phyloP scores from a whole-genome alignment of 2,113 vertebrate genomes.

The Solea solea region DNA sequence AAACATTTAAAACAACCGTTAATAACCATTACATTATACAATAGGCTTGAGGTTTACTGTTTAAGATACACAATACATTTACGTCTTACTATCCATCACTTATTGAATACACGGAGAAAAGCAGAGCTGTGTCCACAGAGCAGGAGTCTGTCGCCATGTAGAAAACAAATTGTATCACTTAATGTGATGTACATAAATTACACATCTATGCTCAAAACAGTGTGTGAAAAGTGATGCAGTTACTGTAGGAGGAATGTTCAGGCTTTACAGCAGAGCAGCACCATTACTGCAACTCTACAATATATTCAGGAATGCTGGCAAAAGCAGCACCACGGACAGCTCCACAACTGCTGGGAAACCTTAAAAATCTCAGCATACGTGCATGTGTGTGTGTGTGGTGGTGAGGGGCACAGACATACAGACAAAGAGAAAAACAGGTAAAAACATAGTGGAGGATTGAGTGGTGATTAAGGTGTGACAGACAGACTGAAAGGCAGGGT shows the following conservation, averaged over 20 bases:
- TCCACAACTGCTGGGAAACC: conserved; percentile 14
- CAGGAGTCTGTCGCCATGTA: too few species aligned
- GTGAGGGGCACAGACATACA: too few species aligned
- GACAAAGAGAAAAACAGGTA: too few species aligned
- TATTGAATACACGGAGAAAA: background rate
- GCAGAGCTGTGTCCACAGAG: background rate
- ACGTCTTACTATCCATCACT: background rate
- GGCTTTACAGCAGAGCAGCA: conserved; percentile 22
- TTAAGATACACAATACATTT: conserved; percentile 2
- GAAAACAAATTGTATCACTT: too few species aligned
- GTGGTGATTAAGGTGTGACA: too few species aligned
- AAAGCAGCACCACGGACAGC: conserved; percentile 33
- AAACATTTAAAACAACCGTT: background rate
- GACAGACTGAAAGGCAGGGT: background rate
- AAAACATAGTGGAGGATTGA: too few species aligned
- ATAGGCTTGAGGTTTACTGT: too few species aligned
- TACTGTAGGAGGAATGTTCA: background rate
- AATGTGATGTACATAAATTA: background rate
- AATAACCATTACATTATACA: too few species aligned
- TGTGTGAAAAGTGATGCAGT: background rate
- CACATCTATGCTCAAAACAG: background rate
- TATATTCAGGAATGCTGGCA: background rate
- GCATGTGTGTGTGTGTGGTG: too few species aligned
- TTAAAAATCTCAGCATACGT: background rate
- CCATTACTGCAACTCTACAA: conserved; percentile 34